phyloP scores from a whole-genome alignment of 2,888 invertebrate genomes.

The Globia sparganii region DNA sequence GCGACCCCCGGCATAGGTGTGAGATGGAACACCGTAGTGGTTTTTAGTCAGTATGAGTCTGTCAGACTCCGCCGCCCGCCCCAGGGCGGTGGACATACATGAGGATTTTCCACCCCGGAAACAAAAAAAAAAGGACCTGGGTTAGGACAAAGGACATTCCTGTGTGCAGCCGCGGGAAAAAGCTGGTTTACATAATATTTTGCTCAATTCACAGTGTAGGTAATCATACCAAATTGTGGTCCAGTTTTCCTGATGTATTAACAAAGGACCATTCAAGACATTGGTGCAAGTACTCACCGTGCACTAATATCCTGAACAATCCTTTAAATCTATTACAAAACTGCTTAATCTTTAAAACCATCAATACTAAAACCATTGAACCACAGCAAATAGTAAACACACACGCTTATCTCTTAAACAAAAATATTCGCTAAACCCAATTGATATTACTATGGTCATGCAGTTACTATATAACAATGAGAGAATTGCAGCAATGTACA shows the following conservation, averaged over 20 bases:
- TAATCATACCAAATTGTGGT: neutral
- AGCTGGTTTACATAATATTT: neutral
- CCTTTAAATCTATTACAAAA: neutral
- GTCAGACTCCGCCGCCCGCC: too few species aligned
- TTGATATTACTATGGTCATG: constrained; percentile 3
- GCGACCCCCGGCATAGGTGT: too few species aligned
- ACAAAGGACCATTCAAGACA: too few species aligned
- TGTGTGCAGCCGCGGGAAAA: neutral
- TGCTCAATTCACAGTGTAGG: neutral
- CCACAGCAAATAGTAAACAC: neutral
- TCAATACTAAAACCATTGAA: constrained; percentile 11
- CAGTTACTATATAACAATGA: neutral
- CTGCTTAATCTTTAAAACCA: constrained; percentile 1
- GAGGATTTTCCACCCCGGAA: too few species aligned
- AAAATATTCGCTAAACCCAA: neutral
- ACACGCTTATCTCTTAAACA: neutral
- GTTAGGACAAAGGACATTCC: neutral
- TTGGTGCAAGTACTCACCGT: neutral
- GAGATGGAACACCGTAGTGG: too few species aligned
- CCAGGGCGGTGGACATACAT: too few species aligned
- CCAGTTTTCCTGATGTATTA: neutral
- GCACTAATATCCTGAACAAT: neutral
- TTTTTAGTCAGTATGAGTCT: too few species aligned
- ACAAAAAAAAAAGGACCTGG: too few species aligned
- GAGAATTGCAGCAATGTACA: constrained; percentile 16